Conservation (phyloP, 2,113 vertebrate species). For the Planiliza haematocheilus region DNA sequence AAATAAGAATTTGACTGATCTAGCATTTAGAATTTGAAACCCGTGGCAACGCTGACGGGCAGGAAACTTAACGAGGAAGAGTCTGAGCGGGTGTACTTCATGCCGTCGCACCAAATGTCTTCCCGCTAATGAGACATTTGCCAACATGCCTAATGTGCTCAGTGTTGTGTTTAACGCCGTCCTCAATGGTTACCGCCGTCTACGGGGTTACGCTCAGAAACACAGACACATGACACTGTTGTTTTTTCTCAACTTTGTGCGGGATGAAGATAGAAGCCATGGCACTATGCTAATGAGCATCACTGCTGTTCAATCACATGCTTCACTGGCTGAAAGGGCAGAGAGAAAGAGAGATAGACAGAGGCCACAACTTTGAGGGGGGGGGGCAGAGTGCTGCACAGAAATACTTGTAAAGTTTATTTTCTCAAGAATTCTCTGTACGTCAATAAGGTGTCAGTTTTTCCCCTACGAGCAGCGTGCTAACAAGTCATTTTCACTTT, state of each 20-base stretch:
- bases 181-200: constrained; percentile 11
- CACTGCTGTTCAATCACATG: constrained; percentile 57
- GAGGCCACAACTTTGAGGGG: constrained; percentile 2
- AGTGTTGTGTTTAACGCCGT: constrained; percentile 22
- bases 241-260: constrained; percentile 35
- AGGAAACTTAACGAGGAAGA: constrained; percentile 4
- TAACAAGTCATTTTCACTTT: constrained; percentile 44
- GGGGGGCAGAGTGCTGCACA: neutral
- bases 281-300: constrained; percentile 55
- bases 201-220: neutral
- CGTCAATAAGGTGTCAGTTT: constrained; percentile 34
- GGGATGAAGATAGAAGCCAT: constrained; percentile 46
- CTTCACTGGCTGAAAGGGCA: constrained; percentile 47
- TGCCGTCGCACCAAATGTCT: constrained; percentile 4
- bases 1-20: neutral
- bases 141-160: constrained; percentile 17
- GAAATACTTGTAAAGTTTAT: constrained; percentile 43
- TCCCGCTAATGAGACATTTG: constrained; percentile 48
- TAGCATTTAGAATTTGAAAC: neutral
- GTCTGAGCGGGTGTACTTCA: neutral
- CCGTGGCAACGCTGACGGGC: neutral
- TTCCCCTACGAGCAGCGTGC: constrained; percentile 6
- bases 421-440: constrained; percentile 15
- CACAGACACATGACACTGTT: constrained; percentile 1
- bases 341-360: constrained; percentile 20